Percentiles rank a stretch among this genome's conserved stretches.
These are phyloP conservation scores for Aplocera efformata DNA, from an alignment of 2,888 invertebrate genomes.

Conservation along the genomic window DNA sequence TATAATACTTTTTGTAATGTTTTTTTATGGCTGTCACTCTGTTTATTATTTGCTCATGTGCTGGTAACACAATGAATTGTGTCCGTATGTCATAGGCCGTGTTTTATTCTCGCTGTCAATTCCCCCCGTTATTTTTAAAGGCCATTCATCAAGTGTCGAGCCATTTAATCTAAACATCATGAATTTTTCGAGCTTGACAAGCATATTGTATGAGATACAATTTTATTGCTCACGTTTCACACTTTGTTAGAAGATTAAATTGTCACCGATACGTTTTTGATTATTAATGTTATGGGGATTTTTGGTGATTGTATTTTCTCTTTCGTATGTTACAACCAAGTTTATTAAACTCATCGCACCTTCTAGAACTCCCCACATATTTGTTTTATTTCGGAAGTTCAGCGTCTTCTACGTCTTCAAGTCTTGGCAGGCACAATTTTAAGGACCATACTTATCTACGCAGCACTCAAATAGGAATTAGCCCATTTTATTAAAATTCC, in stretches of 20 bases:
- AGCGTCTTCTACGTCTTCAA: too few relatives aligned
- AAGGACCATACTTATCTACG: too few relatives aligned
- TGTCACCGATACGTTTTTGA: conserved; percentile 9
- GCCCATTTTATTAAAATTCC: neutral
- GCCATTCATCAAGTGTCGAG: conserved; percentile 59
- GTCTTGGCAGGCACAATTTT: too few relatives aligned
- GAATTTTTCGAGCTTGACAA: conserved; percentile 54
- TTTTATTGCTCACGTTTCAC: conserved; percentile 35
- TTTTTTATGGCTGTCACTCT: too few relatives aligned
- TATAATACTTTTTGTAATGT: too few relatives aligned
- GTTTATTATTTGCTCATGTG: conserved; percentile 1
- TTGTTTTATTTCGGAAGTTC: neutral
- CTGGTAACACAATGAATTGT: conserved; percentile 38
- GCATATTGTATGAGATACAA: conserved; percentile 40
- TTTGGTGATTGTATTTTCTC: too few relatives aligned
- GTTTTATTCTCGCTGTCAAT: conserved; percentile 48
- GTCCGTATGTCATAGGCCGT: conserved; percentile 31
- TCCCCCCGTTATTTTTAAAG: conserved; percentile 51
- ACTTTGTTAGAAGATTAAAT: conserved; percentile 24
- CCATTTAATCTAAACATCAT: conserved; percentile 67
- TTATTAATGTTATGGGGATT: conserved; percentile 1
- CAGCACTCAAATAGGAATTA: too few relatives aligned
- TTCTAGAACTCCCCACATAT: neutral
- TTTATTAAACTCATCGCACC: too few relatives aligned
- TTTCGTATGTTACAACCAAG: too few relatives aligned